A percentile compares a stretch with the other conserved stretches of the same genome.
Evolutionary conservation across 2,888 invertebrate genomes (phyloP).

Genomic region (Gandaritis pyraliata): DNA sequence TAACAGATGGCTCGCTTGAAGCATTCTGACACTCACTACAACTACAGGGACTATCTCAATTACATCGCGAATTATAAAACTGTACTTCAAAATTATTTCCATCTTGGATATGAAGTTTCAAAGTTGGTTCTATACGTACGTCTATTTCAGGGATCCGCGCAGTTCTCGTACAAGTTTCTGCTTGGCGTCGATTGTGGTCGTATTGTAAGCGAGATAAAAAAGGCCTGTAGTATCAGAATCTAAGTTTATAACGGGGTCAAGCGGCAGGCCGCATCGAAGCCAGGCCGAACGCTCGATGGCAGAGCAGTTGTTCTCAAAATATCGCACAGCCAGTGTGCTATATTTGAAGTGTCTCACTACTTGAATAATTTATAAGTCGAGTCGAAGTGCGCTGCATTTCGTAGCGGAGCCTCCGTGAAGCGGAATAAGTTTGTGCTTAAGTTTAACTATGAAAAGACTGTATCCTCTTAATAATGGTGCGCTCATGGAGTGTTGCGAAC

Average conservation of each 20-base stretch:
- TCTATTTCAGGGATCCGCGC: slow-evolving; percentile 5
- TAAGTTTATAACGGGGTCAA: slow-evolving; percentile 58
- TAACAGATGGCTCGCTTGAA: slow-evolving; percentile 15
- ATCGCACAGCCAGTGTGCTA: slow-evolving; percentile 72
- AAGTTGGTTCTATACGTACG: slow-evolving; percentile 1
- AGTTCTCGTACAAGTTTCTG: slow-evolving; percentile 11
- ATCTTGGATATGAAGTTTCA: slow-evolving; percentile 3
- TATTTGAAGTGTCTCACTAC: slow-evolving; percentile 80
- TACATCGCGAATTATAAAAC: neutral
- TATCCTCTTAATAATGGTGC: slow-evolving; percentile 35
- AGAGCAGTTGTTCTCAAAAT: slow-evolving; percentile 72
- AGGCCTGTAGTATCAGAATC: slow-evolving; percentile 37
- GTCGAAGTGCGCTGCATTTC: slow-evolving; percentile 75
- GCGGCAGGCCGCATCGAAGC: slow-evolving; percentile 51
- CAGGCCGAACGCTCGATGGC: slow-evolving; percentile 42
- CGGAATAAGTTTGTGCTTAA: slow-evolving; percentile 60
- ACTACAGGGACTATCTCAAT: slow-evolving; percentile 2
- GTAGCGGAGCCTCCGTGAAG: slow-evolving; percentile 63
- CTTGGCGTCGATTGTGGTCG: slow-evolving; percentile 18
- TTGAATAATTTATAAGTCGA: slow-evolving; percentile 82
- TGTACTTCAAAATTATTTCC: slow-evolving; percentile 3
- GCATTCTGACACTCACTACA: slow-evolving; percentile 9
- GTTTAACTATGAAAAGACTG: slow-evolving; percentile 48
- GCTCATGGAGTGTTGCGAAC: slow-evolving; percentile 27
- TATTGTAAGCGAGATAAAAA: slow-evolving; percentile 32